phyloP scores from a whole-genome alignment of 1,140 invertebrate species.

The Metopolophium dirhodum region DNA sequence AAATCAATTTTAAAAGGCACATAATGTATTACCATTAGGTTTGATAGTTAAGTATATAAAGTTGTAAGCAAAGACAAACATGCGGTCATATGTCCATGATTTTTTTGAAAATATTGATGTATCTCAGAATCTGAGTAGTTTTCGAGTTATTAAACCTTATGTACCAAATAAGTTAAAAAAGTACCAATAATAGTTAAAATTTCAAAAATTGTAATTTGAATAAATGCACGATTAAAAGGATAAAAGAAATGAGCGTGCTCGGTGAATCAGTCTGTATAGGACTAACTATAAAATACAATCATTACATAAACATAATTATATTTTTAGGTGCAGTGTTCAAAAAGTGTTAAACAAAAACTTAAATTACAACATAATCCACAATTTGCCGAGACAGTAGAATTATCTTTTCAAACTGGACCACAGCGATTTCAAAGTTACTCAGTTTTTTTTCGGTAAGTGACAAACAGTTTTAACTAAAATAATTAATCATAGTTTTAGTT shows the following conservation, averaged over 20 bases:
- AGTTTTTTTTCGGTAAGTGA: constrained; percentile 50
- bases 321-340: constrained; percentile 49
- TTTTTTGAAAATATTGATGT: too few relatives aligned
- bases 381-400: constrained; percentile 57
- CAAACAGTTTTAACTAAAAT: neutral
- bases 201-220: neutral
- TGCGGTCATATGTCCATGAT: too few relatives aligned
- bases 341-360: constrained; percentile 48
- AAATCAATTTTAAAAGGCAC: too few relatives aligned
- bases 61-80: too few relatives aligned
- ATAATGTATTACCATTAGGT: too few relatives aligned
- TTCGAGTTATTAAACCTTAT: too few relatives aligned
- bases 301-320: neutral
- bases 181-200: neutral
- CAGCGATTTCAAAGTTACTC: constrained; percentile 50
- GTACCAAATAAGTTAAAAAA: too few relatives aligned
- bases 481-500: neutral
- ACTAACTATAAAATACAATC: neutral
- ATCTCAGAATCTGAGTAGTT: too few relatives aligned
- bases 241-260: too few relatives aligned
- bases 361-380: constrained; percentile 50
- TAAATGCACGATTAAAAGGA: neutral
- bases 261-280: too few relatives aligned
- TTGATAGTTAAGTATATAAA: too few relatives aligned
- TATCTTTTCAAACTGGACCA: constrained; percentile 58